Conservation (phyloP, 1,140 invertebrate genomes). For the Solenopsis fugax region DNA sequence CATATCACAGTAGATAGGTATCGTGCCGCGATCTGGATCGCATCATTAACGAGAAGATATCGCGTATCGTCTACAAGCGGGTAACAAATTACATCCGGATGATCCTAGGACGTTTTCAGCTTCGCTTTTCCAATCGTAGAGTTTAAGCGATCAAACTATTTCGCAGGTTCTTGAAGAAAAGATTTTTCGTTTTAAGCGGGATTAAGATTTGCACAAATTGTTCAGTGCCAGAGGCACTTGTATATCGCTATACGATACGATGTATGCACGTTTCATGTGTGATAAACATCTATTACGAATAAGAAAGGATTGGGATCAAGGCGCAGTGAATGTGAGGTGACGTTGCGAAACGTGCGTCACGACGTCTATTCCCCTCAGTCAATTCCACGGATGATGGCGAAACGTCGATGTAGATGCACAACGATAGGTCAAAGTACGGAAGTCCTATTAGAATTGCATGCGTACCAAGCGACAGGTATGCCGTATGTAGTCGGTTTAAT, state of each 20-base stretch:
- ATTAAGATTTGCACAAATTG: not conserved
- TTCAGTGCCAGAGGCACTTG: no score
- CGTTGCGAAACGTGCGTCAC: constrained; percentile 35
- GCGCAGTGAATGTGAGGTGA: constrained; percentile 43
- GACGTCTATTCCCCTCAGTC: not conserved
- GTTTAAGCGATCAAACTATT: not conserved
- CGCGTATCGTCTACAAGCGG: not conserved
- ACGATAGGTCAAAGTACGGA: constrained; percentile 74
- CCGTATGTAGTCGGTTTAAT: constrained; percentile 62
- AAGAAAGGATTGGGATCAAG: constrained; percentile 49
- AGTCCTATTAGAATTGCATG: constrained; percentile 65
- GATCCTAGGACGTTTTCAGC: not conserved
- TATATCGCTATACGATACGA: not conserved
- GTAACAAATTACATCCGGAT: constrained; percentile 34
- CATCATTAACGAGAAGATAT: constrained; percentile 40
- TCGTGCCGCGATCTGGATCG: constrained; percentile 38
- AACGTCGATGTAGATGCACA: constrained; percentile 24
- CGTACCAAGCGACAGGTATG: constrained; percentile 46
- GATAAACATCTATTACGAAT: constrained; percentile 20
- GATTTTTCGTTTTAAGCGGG: not conserved
- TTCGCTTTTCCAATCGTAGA: not conserved
- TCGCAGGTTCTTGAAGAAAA: not conserved
- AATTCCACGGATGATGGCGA: constrained; percentile 34
- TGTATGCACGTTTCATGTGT: not conserved
- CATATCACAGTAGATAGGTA: constrained; percentile 27